These are phyloP conservation scores for Mungos mungo DNA, from an alignment of 2,113 vertebrate genomes.

Conservation along the genomic window DNA sequence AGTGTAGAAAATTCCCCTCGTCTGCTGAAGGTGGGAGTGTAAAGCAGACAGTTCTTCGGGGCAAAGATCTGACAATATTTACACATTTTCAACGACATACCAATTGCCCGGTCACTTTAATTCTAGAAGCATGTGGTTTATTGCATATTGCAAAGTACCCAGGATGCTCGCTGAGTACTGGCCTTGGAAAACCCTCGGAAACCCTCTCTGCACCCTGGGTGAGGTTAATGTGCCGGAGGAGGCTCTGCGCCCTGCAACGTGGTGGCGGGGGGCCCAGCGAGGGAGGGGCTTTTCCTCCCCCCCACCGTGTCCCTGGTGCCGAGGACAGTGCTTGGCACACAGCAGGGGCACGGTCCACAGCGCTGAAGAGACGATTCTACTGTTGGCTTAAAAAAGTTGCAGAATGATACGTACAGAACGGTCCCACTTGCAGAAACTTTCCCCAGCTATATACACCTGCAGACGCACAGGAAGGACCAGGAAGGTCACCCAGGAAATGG, in stretches of 20 bases:
- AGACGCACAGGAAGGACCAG: neutral
- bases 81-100: neutral
- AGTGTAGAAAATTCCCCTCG: neutral
- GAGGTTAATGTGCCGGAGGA: neutral
- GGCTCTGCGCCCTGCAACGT: fast-evolving
- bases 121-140: neutral
- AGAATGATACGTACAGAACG: neutral
- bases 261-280: no score
- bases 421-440: neutral
- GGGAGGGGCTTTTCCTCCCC: neutral
- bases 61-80: neutral
- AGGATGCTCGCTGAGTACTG: neutral
- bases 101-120: neutral
- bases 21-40: neutral
- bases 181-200: neutral
- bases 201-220: neutral
- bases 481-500: neutral
- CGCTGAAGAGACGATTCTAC: neutral
- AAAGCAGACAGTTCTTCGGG: neutral
- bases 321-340: neutral
- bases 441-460: neutral
- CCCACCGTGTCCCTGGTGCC: neutral
- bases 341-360: neutral
- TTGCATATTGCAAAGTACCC: neutral
- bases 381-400: neutral